Evolutionary conservation across 2,113 vertebrate species (phyloP), one percentile per base, ranked within the genome.

Genomic region (Vireo altiloquus): DNA sequence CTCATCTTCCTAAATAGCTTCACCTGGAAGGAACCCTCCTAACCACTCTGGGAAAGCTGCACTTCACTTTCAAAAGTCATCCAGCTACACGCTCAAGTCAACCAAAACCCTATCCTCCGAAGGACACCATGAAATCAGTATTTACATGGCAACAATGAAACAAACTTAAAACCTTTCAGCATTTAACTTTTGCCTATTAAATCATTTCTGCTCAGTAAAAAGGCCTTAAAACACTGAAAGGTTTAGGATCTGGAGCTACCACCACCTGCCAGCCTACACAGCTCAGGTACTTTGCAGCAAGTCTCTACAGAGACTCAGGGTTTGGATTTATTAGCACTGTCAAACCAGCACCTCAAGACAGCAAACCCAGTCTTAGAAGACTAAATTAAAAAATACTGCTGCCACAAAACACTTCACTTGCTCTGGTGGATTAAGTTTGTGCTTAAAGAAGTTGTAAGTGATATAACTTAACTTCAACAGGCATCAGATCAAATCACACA

Each of bases 1-100:
- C 64, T 90, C 37, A 9, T 53, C 18, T 57, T 53, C 78, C 74
- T 24, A 15, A 15, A 9, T 0, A n/a, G 35, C 9, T 63, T 19
- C 70, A 90, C 47, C 65, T 87, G 49, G 49, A 39, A 18, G 13
- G 7, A 84, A 87, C 40, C 13, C 7, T 56, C 40, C 54, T 37
- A 47, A 44, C 2, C 7, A 54, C 0, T 0, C 42, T 19, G 23
- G 18, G n/a, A 86, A 82, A 71, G 17, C 11, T 37, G 2, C 20
- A 74, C 15, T 30, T 75, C 15, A 24, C 30, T 46, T 66, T 54
- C 21, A 53, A 25, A 84, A 64, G 21, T 33, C 52, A 44, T 18
- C 33, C 15, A 70, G 15, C n/a, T 59, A 21, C 53, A 27, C 7
- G 17, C 0, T 87, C 4, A 30, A 20, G 5, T 6, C 7, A 81